Conservation (phyloP, 2,888 invertebrate species). For the Alcis repandata region DNA sequence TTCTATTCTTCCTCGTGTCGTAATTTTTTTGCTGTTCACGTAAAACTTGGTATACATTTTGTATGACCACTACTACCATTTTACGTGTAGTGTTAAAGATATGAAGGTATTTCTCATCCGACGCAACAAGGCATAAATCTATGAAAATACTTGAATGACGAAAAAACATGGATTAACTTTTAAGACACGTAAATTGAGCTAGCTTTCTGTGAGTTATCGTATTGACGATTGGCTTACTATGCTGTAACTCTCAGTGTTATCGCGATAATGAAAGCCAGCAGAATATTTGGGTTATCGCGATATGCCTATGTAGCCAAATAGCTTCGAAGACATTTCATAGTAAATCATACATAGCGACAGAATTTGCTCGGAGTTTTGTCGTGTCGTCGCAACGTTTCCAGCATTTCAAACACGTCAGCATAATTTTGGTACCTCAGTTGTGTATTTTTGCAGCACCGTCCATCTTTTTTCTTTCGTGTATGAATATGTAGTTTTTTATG, state of each 20-base stretch:
- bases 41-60: constrained; percentile 51
- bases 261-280: too few relatives aligned
- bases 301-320: too few relatives aligned
- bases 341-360: too few relatives aligned
- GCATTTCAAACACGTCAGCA: background rate
- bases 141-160: constrained; percentile 54
- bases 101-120: constrained; percentile 46
- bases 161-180: constrained; percentile 4
- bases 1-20: constrained; percentile 25
- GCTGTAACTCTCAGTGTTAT: too few relatives aligned
- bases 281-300: too few relatives aligned
- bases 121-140: constrained; percentile 63
- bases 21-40: constrained; percentile 31
- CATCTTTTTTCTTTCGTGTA: background rate
- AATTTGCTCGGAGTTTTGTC: background rate
- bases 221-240: too few relatives aligned
- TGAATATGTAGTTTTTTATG: constrained; percentile 59
- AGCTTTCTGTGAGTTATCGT: background rate
- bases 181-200: too few relatives aligned
- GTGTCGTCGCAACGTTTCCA: too few relatives aligned
- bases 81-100: constrained; percentile 33
- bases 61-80: constrained; percentile 44
- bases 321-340: too few relatives aligned
- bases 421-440: background rate
- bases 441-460: background rate